Base-by-base conservation (phyloP, 2,888 invertebrate genomes). In the Eilema caniola region DNA sequence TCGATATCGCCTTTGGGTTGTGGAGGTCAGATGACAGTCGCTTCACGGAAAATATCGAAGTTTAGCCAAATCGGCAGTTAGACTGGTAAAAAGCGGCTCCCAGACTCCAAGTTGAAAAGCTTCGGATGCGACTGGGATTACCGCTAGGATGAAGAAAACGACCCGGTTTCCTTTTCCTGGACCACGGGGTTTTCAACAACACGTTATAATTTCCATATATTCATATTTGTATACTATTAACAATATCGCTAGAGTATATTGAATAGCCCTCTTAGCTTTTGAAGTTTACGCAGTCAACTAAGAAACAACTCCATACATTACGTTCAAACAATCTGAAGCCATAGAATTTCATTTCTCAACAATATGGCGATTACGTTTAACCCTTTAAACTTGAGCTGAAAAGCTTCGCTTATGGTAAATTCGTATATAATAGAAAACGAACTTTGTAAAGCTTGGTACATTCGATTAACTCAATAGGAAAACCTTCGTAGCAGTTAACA, bases 401-500 rank as follows among this genome's bases (percentile, higher is more conserved):
- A 68, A 75, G 70, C 66, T 65, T 68, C 56, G 37, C 33, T 61
- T 53, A 60, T 37, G 64, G 67, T 62, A 70, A 78, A 72, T 72
- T 69, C 62, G 66, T 70, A 79, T 77, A 78, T 81, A 86, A 80
- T 75, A 75, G 73, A 70, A 74, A 80, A 76, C 75, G 73, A 70
- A 74, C 68, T 60, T 72, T 76, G 79, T 78, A 84, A 86, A 83
- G 74, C 68, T 77, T 75, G 75, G 61, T 77, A 78, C 84, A 84
- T 83, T 80, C 76, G 56, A 71, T 70, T 72, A 80, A 76, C 77
- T 74, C 71, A 88, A 89, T 85, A 73, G 76, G 89, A 90, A 90
- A 78, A 85, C 91, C 73, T 80, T 74, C 66, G 83, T 82, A 86
- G 82, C 78, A 80, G 79, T 80, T 81, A 73, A 81, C 79, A 81